Conservation (phyloP, 2,113 vertebrate genomes). For the Boleophthalmus pectinirostris region DNA sequence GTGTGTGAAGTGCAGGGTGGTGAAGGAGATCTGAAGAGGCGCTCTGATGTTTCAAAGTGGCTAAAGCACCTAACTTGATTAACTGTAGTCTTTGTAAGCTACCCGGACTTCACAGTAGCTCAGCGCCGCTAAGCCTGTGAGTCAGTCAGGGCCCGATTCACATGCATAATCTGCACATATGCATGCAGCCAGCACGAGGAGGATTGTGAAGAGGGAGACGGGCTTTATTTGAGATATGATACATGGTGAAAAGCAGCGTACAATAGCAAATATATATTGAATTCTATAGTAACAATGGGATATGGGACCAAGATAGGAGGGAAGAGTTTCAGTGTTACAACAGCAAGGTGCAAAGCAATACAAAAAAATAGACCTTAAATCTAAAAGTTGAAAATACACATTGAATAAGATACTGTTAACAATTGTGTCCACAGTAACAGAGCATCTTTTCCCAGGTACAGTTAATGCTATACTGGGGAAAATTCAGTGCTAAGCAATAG, state of each 20-base stretch:
- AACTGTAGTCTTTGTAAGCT: conserved; percentile 2
- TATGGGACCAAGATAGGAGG: not conserved
- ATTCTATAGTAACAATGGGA: not conserved
- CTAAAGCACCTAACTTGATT: conserved; percentile 6
- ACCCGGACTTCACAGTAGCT: conserved; percentile 3
- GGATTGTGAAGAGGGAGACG: not conserved
- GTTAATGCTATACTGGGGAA: no score
- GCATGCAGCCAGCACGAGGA: not conserved
- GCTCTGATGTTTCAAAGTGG: conserved; percentile 1
- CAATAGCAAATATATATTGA: no score
- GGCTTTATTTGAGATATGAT: not conserved
- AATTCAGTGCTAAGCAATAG: no score
- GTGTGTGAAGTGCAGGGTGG: not conserved
- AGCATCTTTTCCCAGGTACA: no score
- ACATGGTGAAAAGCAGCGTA: not conserved
- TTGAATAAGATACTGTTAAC: not conserved
- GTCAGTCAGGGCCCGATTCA: conserved; percentile 1
- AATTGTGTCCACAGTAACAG: not conserved
- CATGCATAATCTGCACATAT: conserved; percentile 9
- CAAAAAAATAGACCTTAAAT: not conserved
- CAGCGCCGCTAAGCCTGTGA: conserved; percentile 1
- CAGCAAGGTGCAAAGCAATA: not conserved
- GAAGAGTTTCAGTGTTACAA: not conserved
- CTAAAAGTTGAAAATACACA: no score
- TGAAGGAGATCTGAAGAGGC: not conserved